These are phyloP conservation scores for Uloborus plumipes DNA, from an alignment of 2,888 invertebrate species.

Conservation along the genomic window DNA sequence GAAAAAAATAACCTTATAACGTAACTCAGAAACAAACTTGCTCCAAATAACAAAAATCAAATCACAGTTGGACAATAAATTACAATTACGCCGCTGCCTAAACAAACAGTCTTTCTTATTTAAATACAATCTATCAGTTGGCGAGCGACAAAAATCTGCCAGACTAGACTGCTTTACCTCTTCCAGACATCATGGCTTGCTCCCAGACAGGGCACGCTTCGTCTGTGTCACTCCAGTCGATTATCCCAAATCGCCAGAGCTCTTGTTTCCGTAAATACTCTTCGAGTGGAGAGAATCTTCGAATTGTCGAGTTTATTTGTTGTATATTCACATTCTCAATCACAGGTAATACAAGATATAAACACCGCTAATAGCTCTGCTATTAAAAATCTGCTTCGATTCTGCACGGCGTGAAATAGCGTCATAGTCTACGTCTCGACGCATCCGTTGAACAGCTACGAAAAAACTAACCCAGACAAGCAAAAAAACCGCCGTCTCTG, in stretches of 20 bases:
- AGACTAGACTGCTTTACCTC: conserved; percentile 62
- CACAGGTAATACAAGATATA: conserved; percentile 26
- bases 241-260: conserved; percentile 39
- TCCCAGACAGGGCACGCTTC: conserved; percentile 54
- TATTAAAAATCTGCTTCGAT: conserved; percentile 32
- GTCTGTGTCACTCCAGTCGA: conserved; percentile 57
- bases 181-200: conserved; percentile 64
- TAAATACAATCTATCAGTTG: conserved; percentile 54
- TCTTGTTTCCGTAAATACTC: conserved; percentile 23
- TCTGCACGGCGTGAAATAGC: conserved; percentile 37
- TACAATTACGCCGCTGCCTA: conserved; percentile 27
- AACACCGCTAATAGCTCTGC: conserved; percentile 6
- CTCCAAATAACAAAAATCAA: conserved; percentile 4
- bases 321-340: conserved; percentile 7
- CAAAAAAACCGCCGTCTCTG: conserved; percentile 64
- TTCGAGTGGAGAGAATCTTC: conserved; percentile 18
- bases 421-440: conserved; percentile 63
- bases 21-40: no score
- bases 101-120: conserved; percentile 46
- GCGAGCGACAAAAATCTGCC: conserved; percentile 55
- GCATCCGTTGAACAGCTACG: conserved; percentile 64
- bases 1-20: no score
- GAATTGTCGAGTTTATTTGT: conserved; percentile 17
- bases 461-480: conserved; percentile 65
- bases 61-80: conserved; percentile 3